phyloP scores from a whole-genome alignment of 1,140 invertebrate species.

The Agrypnia vestita region DNA sequence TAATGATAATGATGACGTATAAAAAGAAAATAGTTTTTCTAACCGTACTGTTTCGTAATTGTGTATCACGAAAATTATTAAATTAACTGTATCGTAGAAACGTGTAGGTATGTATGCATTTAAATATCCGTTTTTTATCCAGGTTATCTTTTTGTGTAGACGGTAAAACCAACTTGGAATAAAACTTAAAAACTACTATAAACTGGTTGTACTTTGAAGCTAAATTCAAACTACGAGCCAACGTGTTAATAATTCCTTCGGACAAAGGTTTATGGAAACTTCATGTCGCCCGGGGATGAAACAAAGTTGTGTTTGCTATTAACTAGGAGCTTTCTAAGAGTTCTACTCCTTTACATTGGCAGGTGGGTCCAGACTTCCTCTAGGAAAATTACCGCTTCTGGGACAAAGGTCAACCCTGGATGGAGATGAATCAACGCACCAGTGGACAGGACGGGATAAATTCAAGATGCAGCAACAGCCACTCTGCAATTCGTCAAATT shows the following conservation, averaged over 20 bases:
- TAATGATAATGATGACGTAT: too few relatives aligned
- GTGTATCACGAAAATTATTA: too few relatives aligned
- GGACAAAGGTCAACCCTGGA: conserved; percentile 38
- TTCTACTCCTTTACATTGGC: conserved; percentile 30
- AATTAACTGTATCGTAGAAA: too few relatives aligned
- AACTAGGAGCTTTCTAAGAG: conserved; percentile 23
- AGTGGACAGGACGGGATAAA: conserved; percentile 47
- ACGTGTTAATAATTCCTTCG: neutral
- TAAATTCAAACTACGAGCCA: neutral
- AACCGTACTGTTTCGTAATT: too few relatives aligned
- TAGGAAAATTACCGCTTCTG: conserved; percentile 4
- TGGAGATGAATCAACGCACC: conserved; percentile 57
- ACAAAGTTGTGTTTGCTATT: conserved; percentile 35
- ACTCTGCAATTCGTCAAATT: neutral
- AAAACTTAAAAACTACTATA: neutral
- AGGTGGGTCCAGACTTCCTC: conserved; percentile 22
- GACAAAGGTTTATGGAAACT: neutral
- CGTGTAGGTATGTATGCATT: too few relatives aligned
- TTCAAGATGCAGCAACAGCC: conserved; percentile 3
- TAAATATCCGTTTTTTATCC: too few relatives aligned
- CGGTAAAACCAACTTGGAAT: neutral
- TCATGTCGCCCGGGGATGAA: conserved; percentile 4
- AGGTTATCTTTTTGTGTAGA: neutral
- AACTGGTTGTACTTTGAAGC: neutral
- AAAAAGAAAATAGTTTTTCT: too few relatives aligned